A percentile compares a stretch with the other conserved stretches of the same genome.
Conservation (phyloP, 2,113 vertebrate species). For the Nicator chloris region DNA sequence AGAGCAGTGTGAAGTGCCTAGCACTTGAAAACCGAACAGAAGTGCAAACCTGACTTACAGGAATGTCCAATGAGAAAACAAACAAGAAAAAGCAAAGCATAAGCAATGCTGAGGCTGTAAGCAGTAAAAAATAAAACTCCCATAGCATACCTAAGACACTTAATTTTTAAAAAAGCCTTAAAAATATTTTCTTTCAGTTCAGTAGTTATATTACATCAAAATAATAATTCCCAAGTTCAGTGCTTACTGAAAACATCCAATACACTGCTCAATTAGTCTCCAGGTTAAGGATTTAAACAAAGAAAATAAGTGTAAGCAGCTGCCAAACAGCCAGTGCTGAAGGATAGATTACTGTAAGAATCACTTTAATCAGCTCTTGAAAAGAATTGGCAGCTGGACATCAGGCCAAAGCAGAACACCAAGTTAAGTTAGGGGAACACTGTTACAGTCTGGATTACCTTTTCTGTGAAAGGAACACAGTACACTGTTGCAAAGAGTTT, state of each 20-base stretch:
- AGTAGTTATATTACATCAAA: neutral
- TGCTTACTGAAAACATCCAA: neutral
- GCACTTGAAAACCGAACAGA: neutral
- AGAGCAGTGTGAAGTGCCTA: neutral
- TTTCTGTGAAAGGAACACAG: slow-evolving; percentile 85
- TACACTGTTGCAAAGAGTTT: slow-evolving; percentile 87
- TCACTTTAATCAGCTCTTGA: neutral
- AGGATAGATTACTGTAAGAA: neutral
- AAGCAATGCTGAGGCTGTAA: neutral
- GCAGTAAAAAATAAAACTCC: neutral
- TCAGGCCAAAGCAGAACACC: neutral
- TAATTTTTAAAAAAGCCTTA: neutral
- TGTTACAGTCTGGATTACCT: slow-evolving; percentile 60
- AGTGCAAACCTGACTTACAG: neutral
- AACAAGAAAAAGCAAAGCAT: neutral
- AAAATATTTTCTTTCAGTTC: neutral
- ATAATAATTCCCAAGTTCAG: neutral
- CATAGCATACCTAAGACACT: neutral
- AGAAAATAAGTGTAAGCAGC: neutral
- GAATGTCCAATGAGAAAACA: neutral
- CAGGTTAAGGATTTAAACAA: neutral
- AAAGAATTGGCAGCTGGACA: neutral
- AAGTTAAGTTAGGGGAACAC: neutral
- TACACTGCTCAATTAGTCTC: neutral
- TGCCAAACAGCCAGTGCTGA: neutral